These are phyloP conservation scores for Labroides dimidiatus DNA, from an alignment of 2,797 vertebrate species.

Conservation along the genomic window DNA sequence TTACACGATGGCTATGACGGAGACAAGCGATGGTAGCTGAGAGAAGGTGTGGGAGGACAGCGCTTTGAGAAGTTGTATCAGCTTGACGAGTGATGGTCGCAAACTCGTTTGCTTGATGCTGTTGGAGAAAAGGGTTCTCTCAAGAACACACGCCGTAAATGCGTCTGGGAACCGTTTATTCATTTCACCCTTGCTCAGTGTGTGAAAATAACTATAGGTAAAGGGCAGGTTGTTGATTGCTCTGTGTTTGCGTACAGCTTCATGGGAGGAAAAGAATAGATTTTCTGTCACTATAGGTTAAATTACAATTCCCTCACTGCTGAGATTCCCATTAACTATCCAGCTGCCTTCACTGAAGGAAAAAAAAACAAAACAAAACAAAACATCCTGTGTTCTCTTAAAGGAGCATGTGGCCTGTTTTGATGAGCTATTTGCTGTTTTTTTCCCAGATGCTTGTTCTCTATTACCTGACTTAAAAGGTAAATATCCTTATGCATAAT, in stretches of 20 bases:
- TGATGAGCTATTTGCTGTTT: neutral
- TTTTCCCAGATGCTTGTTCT: too few species aligned
- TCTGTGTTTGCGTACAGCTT: constrained; percentile 50
- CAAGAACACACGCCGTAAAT: constrained; percentile 35
- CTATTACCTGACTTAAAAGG: too few species aligned
- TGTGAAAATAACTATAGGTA: constrained; percentile 54
- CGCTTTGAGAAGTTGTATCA: constrained; percentile 61
- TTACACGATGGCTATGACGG: constrained; percentile 48
- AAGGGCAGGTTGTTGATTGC: constrained; percentile 51
- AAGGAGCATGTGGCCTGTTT: neutral
- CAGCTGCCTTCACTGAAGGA: constrained; percentile 10
- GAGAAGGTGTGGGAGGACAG: constrained; percentile 65
- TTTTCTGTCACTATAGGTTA: constrained; percentile 60
- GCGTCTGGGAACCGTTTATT: constrained; percentile 26
- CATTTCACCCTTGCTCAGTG: constrained; percentile 28
- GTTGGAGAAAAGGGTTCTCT: constrained; percentile 35
- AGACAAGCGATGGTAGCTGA: constrained; percentile 49
- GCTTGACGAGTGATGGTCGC: constrained; percentile 55
- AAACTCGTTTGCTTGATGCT: constrained; percentile 47
- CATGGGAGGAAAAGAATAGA: constrained; percentile 46
- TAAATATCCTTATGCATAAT: too few species aligned
- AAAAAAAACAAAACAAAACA: too few species aligned
- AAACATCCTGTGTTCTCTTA: constrained; percentile 13
- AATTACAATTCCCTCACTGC: constrained; percentile 47
- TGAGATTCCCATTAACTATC: constrained; percentile 48